phyloP scores from a whole-genome alignment of 2,797 vertebrate species.

The Allobates femoralis region DNA sequence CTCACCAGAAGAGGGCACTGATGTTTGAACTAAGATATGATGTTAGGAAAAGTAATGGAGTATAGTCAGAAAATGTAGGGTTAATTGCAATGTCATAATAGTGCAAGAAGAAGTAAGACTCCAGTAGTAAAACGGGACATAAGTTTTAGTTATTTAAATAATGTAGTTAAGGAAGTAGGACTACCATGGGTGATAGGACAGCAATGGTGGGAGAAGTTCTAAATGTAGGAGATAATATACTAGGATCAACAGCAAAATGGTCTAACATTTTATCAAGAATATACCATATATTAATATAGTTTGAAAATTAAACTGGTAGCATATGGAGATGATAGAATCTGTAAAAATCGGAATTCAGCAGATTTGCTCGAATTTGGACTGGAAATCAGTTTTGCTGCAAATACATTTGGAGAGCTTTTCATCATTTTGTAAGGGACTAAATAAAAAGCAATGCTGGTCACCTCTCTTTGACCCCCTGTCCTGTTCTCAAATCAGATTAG shows the following conservation, averaged over 20 bases:
- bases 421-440: no score
- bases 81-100: background rate
- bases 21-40: background rate
- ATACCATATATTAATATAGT: background rate
- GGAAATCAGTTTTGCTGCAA: no score
- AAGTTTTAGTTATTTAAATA: background rate
- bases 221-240: background rate
- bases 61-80: background rate
- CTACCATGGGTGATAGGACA: background rate
- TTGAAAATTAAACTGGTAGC: no score
- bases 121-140: background rate
- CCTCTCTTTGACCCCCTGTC: no score
- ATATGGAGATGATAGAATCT: no score
- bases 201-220: background rate
- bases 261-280: background rate
- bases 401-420: no score
- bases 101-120: background rate
- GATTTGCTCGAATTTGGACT: no score
- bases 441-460: no score
- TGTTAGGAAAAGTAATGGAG: background rate
- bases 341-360: no score
- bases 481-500: no score
- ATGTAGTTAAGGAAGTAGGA: background rate
- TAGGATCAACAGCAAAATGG: background rate
- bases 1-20: conserved; percentile 3